These are phyloP conservation scores for Cairina moschata DNA, from an alignment of 2,113 vertebrate genomes.

Conservation along the genomic window DNA sequence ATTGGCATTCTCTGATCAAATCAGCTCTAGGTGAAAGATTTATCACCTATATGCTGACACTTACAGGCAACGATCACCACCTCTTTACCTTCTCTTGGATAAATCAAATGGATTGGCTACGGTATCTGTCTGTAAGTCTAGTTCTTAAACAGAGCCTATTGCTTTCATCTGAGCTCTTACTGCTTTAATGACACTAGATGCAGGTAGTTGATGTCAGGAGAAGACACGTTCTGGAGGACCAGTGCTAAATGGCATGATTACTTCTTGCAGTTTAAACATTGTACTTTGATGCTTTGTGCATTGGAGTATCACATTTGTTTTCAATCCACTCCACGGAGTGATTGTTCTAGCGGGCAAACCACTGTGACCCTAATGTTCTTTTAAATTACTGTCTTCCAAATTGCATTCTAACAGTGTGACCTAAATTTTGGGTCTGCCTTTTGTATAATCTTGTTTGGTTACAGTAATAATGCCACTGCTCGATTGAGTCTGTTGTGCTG, in stretches of 20 bases:
- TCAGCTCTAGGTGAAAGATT: not conserved
- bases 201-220: not conserved
- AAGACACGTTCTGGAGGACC: not conserved
- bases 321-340: not conserved
- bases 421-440: slow-evolving; percentile 19
- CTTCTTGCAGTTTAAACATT: not conserved
- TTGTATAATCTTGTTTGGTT: not conserved
- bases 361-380: not conserved
- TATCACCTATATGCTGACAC: not conserved
- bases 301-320: not conserved
- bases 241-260: not conserved
- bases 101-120: not conserved
- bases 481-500: not conserved
- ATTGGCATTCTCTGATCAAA: not conserved
- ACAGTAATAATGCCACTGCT: not conserved
- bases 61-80: not conserved
- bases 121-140: not conserved
- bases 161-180: not conserved
- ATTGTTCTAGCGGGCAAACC: not conserved
- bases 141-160: not conserved
- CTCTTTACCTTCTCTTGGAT: not conserved
- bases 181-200: not conserved
- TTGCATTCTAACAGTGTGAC: not conserved
- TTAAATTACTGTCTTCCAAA: not conserved
- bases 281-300: not conserved